Evolutionary conservation across 2,888 invertebrate genomes (phyloP).

Genomic region (Dichetophora obliterata): DNA sequence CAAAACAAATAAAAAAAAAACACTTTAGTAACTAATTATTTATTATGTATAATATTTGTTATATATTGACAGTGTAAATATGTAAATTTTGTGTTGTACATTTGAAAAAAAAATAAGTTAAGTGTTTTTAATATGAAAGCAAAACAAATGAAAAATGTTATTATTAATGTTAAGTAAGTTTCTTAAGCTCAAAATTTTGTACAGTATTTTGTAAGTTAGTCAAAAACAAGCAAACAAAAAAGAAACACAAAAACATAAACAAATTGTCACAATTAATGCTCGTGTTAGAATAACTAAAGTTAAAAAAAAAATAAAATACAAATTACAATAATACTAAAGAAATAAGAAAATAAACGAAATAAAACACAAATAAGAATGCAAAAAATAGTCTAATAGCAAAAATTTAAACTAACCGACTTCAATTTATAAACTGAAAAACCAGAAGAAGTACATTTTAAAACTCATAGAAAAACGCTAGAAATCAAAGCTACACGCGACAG

Average conservation of each 20-base stretch:
- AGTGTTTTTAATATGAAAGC: slow-evolving; percentile 20
- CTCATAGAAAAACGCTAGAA: background rate
- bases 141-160: slow-evolving; percentile 3
- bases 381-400: background rate
- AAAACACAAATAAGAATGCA: slow-evolving; percentile 10
- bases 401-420: slow-evolving; percentile 16
- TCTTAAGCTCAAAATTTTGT: slow-evolving; percentile 34
- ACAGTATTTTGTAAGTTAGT: slow-evolving; percentile 38
- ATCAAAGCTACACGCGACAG: background rate
- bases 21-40: slow-evolving; percentile 12
- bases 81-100: slow-evolving; percentile 37
- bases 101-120: slow-evolving; percentile 17
- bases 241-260: background rate
- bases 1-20: background rate
- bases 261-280: slow-evolving; percentile 34
- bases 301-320: slow-evolving; percentile 28
- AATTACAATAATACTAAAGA: background rate
- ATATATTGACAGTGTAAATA: slow-evolving; percentile 25
- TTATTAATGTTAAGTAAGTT: slow-evolving; percentile 19
- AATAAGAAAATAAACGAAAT: background rate
- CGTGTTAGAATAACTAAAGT: slow-evolving; percentile 35
- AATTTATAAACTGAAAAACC: slow-evolving; percentile 17
- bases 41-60: slow-evolving; percentile 19
- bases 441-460: slow-evolving; percentile 6
- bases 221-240: slow-evolving; percentile 9